Base-by-base conservation (phyloP, 2,888 invertebrate genomes). In the Bellardia bayeri region DNA sequence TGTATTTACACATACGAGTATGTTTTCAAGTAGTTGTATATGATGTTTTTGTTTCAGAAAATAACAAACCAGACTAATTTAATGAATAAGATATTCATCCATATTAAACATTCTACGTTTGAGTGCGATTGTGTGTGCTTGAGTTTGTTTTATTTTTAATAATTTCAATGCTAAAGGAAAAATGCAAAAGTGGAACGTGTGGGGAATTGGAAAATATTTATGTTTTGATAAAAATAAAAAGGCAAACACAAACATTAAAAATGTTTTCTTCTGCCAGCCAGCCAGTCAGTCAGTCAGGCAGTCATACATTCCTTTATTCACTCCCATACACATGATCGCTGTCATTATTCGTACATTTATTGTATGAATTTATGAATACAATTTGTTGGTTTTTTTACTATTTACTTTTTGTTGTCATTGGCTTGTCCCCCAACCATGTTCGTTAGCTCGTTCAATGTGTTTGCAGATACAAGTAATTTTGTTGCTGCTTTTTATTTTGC, bases 141-240 rank as follows among this genome's bases (percentile, higher is more conserved):
- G 56, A 23, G 23, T 63, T 71, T 80, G 63, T 64, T 61, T 79
- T 40, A 71, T 71, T 61, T 33, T 63, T 63, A 63, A 37, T 37
- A 63, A 63, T 80, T 80, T 16, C 16, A 78, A 33, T 71, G 40
- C 6, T 40, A 51, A 68, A 40, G 45, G 45, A 63, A 69, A 80
- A 84, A 74, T 79, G 63, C 68, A 54, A 42, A 72, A 69, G 14
- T 63, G 45, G 23, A 74, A 74, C 82, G 78, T 86, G 78, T 74
- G 78, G 72, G 63, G 74, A 86, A 86, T 86, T 74, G 54, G 33
- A 82, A 86, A 79, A 72, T 78, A 63, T 74, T 8, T 69, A 33
- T 54, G 42, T 49, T n/a, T 68, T 11, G 23, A 42, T 64, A 64
- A 64, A 56, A 11, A 58, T 14, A 58, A 58, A 58, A 11, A 58